These are phyloP conservation scores for Adrianichthys oophorus DNA, from an alignment of 2,797 vertebrate genomes.

Conservation along the genomic window DNA sequence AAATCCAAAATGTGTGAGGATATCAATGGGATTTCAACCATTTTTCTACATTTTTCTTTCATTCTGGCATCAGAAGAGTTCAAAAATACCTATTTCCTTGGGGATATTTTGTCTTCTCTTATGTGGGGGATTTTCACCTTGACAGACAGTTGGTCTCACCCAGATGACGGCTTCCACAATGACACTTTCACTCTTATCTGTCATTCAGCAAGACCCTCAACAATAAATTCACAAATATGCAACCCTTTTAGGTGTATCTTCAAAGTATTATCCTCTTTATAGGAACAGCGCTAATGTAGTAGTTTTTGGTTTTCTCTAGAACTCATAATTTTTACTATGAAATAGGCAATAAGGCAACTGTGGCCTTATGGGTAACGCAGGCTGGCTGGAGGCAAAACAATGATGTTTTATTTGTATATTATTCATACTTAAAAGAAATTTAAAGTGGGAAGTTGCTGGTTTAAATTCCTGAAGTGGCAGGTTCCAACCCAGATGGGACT, in stretches of 20 bases:
- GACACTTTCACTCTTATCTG: slow-evolving; percentile 70
- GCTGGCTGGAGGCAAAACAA: too few relatives aligned
- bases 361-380: too few relatives aligned
- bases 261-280: too few relatives aligned
- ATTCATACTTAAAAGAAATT: too few relatives aligned
- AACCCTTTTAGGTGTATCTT: too few relatives aligned
- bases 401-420: too few relatives aligned
- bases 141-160: slow-evolving; percentile 70
- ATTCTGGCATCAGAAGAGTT: slow-evolving; percentile 42
- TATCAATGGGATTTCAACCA: slow-evolving; percentile 43
- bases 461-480: background rate
- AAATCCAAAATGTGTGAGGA: slow-evolving; percentile 64
- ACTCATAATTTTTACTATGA: too few relatives aligned
- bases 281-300: too few relatives aligned
- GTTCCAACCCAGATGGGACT: too few relatives aligned
- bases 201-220: slow-evolving; percentile 56
- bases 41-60: slow-evolving; percentile 55
- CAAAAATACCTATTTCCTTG: slow-evolving; percentile 59
- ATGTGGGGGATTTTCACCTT: slow-evolving; percentile 71
- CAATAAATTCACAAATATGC: too few relatives aligned
- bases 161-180: slow-evolving; percentile 71
- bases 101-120: slow-evolving; percentile 65
- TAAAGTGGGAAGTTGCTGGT: background rate
- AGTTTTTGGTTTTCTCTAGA: too few relatives aligned
- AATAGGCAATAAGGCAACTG: too few relatives aligned